A percentile compares a stretch with the other conserved stretches of the same genome.
Evolutionary conservation across 2,888 invertebrate species (phyloP).

Genomic region (Leptopilina syphax): DNA sequence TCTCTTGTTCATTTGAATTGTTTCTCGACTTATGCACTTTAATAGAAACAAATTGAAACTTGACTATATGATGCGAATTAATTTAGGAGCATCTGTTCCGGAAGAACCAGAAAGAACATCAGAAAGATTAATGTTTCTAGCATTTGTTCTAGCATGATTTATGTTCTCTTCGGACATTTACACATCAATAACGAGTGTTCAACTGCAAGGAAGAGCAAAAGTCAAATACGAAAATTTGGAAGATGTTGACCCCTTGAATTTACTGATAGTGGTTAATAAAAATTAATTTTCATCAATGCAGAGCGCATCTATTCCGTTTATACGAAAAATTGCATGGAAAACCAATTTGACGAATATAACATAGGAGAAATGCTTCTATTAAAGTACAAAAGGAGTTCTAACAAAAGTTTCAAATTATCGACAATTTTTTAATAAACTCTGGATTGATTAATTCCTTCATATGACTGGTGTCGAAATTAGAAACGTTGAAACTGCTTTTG

Average conservation of each 20-base stretch:
- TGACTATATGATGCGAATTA: not conserved
- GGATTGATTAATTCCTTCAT: not conserved
- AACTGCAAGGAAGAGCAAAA: not conserved
- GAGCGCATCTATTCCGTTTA: not conserved
- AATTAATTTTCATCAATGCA: not conserved
- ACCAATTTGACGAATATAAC: not conserved
- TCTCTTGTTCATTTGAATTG: no score
- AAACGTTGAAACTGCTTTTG: not conserved
- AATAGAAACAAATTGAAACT: not conserved
- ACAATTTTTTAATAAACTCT: not conserved
- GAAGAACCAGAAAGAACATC: not conserved
- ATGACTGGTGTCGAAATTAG: not conserved
- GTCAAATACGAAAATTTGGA: not conserved
- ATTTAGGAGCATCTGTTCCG: not conserved
- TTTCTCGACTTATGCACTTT: not conserved
- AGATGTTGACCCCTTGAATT: not conserved
- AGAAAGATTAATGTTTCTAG: not conserved
- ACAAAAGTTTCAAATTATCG: not conserved
- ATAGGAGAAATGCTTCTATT: not conserved
- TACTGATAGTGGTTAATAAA: not conserved
- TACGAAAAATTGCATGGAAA: not conserved
- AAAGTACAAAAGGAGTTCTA: not conserved
- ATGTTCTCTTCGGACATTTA: not conserved
- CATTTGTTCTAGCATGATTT: not conserved
- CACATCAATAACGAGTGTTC: not conserved